phyloP scores from a whole-genome alignment of 1,140 invertebrate genomes.

The Euura lappo region DNA sequence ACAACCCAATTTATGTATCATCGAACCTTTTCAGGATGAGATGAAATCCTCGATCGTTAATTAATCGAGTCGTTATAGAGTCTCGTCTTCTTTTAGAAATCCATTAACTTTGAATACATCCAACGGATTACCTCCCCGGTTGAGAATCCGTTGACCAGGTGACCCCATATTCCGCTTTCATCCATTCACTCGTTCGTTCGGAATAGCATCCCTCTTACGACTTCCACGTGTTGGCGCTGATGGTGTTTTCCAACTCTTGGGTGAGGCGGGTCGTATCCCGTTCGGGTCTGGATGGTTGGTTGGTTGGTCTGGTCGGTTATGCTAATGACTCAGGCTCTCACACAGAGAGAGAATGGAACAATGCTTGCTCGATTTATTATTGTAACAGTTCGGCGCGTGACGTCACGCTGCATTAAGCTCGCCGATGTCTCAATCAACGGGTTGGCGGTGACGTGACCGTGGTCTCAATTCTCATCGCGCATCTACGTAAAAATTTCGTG shows the following conservation, averaged over 20 bases:
- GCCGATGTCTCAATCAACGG: constrained; percentile 46
- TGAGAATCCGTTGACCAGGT: neutral
- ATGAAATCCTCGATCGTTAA: too few species aligned
- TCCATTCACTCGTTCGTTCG: neutral
- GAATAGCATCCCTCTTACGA: constrained; percentile 11
- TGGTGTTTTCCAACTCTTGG: constrained; percentile 1
- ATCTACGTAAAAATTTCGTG: neutral
- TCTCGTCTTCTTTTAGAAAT: neutral
- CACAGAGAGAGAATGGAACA: constrained; percentile 24
- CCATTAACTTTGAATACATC: neutral
- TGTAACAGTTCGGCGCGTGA: constrained; percentile 40
- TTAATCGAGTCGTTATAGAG: neutral
- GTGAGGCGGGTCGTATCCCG: constrained; percentile 14
- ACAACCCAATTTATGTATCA: too few species aligned
- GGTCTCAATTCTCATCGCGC: neutral
- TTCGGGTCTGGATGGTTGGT: constrained; percentile 24
- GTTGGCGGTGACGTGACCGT: constrained; percentile 15
- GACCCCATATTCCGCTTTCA: neutral
- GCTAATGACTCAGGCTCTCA: constrained; percentile 40
- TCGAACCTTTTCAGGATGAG: too few species aligned
- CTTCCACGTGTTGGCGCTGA: neutral
- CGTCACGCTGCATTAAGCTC: constrained; percentile 42
- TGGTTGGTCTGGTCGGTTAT: constrained; percentile 43
- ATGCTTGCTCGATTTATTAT: constrained; percentile 46
- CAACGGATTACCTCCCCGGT: neutral